Evolutionary conservation across 2,113 vertebrate genomes (phyloP).

Genomic region (Guaruba guarouba): DNA sequence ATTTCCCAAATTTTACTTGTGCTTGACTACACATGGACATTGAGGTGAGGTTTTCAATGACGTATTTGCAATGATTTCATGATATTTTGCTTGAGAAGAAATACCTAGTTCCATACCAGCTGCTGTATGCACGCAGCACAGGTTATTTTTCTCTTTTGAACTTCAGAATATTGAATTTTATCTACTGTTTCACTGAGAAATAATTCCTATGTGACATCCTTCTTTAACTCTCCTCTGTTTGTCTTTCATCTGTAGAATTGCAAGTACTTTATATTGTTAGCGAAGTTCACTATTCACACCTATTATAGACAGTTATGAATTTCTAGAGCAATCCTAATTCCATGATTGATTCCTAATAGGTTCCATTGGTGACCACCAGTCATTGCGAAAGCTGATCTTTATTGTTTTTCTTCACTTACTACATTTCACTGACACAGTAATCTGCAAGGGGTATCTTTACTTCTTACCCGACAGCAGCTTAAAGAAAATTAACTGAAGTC

Average conservation of each 20-base stretch:
- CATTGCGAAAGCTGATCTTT: neutral
- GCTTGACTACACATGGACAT: neutral
- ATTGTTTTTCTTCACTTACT: neutral
- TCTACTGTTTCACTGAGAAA: neutral
- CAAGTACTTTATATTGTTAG: neutral
- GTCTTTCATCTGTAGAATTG: neutral
- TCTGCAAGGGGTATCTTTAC: neutral
- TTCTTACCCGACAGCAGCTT: neutral
- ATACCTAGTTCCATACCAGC: neutral
- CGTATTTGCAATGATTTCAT: neutral
- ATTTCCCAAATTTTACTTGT: neutral
- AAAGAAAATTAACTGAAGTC: neutral
- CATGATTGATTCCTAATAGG: neutral
- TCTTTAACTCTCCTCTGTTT: neutral
- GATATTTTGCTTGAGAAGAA: neutral
- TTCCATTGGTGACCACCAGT: neutral
- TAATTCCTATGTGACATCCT: neutral
- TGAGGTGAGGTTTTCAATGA: neutral
- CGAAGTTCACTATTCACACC: neutral
- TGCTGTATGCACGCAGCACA: neutral
- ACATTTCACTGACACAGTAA: neutral
- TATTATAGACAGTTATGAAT: neutral
- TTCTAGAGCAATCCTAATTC: neutral
- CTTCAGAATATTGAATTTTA: neutral
- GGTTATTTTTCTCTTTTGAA: neutral